Base-by-base conservation (phyloP, 1,140 invertebrate genomes). In the Trachymyrmex cornetzi region DNA sequence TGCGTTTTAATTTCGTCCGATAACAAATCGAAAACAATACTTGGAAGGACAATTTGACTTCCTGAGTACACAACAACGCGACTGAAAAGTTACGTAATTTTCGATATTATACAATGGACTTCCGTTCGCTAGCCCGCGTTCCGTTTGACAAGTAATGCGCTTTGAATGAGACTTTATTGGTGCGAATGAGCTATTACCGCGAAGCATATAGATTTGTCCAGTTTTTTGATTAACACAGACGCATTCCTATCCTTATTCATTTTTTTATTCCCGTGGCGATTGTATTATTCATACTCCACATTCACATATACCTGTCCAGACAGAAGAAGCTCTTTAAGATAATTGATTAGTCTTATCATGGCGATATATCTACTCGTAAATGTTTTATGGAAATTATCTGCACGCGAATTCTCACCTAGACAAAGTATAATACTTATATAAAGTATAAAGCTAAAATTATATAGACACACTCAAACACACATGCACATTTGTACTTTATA, bases 91-190 rank as follows among this genome's bases (percentile, higher is more conserved):
- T 74, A 74, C 44, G 69, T 38, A 75, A 84, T 57, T 84, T 61
- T 74, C 55, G 24, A 84, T 74, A 61, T 48, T 16, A 84, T 50
- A 69, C 77, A 87, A 48, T 71, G 50, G 88, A 89, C 88, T 90
- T 90, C 89, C 89, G 89, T 90, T 90, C 89, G 85, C 85, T 90
- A 61, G 44, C 74, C 85, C 77, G 77, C 77, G 85, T 90, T 72
- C 77, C 79, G 88, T 90, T 90, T 89, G 72, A 72, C 64, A 80
- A 84, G 72, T 61, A 81, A 66, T 89, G 85, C 85, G 67, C 85
- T 87, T 90, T 66, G 63, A 38, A 64, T 74, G 59, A 67, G 72
- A 67, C 55, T 74, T 89, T 74, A 77, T 27, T 63, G 67, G 22
- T 12, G 48, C 12, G n/a, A 38, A 53, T 12, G 22, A 66, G 19